Evolutionary conservation across 1,140 invertebrate species (phyloP).

Genomic region (Alviniconcha marisindica): DNA sequence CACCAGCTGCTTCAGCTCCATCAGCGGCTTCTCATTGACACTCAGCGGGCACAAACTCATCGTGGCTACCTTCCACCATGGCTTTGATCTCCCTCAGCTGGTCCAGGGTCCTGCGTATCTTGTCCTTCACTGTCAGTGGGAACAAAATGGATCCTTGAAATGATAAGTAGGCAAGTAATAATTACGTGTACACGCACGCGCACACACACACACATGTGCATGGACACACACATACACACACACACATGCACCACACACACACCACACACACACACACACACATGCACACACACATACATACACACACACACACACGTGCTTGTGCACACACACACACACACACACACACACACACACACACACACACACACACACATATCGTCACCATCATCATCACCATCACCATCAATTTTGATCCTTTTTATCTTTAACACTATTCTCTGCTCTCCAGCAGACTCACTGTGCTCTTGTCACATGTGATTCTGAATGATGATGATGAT

Average conservation of each 20-base stretch:
- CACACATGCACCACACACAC: conserved; percentile 9
- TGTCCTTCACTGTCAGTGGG: conserved; percentile 52
- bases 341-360: too few species aligned
- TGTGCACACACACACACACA: too few species aligned
- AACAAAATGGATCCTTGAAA: not conserved
- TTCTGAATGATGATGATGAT: too few species aligned
- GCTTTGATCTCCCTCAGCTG: conserved; percentile 54
- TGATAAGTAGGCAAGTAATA: too few species aligned
- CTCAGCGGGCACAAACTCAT: conserved; percentile 42
- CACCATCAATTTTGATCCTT: too few species aligned
- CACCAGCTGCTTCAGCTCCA: conserved; percentile 54
- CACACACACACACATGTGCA: not conserved
- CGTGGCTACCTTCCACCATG: conserved; percentile 49
- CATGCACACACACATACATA: conserved; percentile 1
- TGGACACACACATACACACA: not conserved
- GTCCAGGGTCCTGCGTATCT: conserved; percentile 50
- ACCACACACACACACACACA: not conserved
- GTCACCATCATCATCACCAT: too few species aligned
- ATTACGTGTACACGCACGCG: too few species aligned
- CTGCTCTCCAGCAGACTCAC: too few species aligned
- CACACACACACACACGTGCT: not conserved
- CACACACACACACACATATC: too few species aligned
- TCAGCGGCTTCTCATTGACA: conserved; percentile 42
- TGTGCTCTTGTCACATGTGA: too few species aligned
- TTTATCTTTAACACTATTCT: too few species aligned